Evolutionary conservation across 2,888 invertebrate genomes (phyloP).

Genomic region (Baronia brevicornis): DNA sequence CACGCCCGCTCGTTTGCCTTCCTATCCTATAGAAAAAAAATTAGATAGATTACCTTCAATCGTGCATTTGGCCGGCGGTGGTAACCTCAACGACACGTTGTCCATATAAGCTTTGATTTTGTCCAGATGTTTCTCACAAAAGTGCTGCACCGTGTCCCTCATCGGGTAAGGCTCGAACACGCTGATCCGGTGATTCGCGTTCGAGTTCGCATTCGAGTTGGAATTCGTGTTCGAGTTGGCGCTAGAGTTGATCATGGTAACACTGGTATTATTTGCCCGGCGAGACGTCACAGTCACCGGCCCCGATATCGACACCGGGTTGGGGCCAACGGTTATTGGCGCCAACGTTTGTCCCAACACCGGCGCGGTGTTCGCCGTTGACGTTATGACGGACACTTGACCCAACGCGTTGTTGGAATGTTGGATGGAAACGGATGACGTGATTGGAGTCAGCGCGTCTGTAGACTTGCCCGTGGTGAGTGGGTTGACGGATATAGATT

Average conservation of each 20-base stretch:
- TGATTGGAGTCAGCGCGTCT: slow-evolving; percentile 44
- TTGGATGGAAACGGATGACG: slow-evolving; percentile 53
- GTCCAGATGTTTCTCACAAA: slow-evolving; percentile 95
- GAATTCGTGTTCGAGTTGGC: slow-evolving; percentile 23
- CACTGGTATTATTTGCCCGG: slow-evolving; percentile 84
- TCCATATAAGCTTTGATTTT: slow-evolving; percentile 95
- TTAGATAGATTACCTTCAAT: slow-evolving; percentile 90
- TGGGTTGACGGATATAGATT: slow-evolving; percentile 60
- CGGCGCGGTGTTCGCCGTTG: slow-evolving; percentile 25
- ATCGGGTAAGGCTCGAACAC: slow-evolving; percentile 94
- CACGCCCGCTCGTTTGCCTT: too few relatives aligned
- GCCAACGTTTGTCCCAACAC: slow-evolving; percentile 1
- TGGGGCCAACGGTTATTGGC: slow-evolving; percentile 19
- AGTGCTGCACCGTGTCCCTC: slow-evolving; percentile 94
- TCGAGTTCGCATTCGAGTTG: slow-evolving; percentile 29
- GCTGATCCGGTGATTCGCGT: slow-evolving; percentile 79
- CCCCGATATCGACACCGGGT: slow-evolving; percentile 63
- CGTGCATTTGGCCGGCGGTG: slow-evolving; percentile 94
- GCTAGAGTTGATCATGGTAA: slow-evolving; percentile 80
- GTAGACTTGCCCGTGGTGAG: slow-evolving; percentile 53
- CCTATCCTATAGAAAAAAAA: too few relatives aligned
- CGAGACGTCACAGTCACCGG: slow-evolving; percentile 78
- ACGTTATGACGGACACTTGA: slow-evolving; percentile 40
- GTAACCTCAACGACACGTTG: slow-evolving; percentile 87
- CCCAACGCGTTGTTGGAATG: slow-evolving; percentile 57